Conservation (phyloP, 2,888 invertebrate species). For the Idaea aversata region DNA sequence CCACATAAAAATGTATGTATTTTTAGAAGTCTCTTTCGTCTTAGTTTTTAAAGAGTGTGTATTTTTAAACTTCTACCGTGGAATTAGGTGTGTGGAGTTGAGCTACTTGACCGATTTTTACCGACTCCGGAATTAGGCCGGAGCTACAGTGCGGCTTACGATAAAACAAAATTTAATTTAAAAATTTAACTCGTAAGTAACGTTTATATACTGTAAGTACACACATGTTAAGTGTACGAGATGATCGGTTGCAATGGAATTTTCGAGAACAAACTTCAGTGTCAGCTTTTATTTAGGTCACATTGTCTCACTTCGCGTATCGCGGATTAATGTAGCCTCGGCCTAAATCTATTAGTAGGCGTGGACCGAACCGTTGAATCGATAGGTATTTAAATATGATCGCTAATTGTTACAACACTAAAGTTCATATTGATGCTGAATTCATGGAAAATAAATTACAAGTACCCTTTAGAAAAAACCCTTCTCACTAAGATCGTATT, state of each 20-base stretch:
- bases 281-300: slow-evolving; percentile 27
- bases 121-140: slow-evolving; percentile 22
- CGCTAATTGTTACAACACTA: slow-evolving; percentile 6
- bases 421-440: background rate
- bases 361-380: slow-evolving; percentile 18
- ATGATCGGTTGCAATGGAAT: background rate
- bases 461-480: background rate
- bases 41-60: slow-evolving; percentile 3
- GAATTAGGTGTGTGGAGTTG: slow-evolving; percentile 18
- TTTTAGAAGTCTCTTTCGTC: background rate
- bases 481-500: background rate
- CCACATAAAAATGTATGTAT: background rate
- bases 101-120: slow-evolving; percentile 25
- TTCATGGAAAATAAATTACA: too few species aligned
- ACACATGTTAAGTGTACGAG: background rate
- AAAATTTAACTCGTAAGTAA: too few species aligned
- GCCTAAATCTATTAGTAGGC: slow-evolving; percentile 31
- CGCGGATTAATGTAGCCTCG: slow-evolving; percentile 34
- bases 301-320: slow-evolving; percentile 32
- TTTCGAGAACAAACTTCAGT: slow-evolving; percentile 2
- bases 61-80: slow-evolving; percentile 14
- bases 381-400: slow-evolving; percentile 9
- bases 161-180: background rate
- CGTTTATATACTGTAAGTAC: background rate
- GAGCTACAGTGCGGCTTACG: slow-evolving; percentile 20